A percentile compares a stretch with the other conserved stretches of the same genome.
phyloP scores from a whole-genome alignment of 2,113 vertebrate species.

The Coptodon bakossiorum region DNA sequence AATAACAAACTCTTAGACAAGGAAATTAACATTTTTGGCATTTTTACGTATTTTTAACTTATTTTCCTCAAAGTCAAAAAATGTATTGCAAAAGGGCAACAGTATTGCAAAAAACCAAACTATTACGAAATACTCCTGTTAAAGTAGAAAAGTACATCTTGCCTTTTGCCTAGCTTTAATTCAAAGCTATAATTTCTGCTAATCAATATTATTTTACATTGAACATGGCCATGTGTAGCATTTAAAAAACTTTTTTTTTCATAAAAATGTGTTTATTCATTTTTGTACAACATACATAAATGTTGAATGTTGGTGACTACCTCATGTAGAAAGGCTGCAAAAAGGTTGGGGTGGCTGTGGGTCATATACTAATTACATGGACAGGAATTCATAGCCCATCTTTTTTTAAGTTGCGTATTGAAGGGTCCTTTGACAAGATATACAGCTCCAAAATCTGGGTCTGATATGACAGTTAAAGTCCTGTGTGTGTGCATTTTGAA shows the following conservation, averaged over 20 bases:
- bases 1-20: neutral
- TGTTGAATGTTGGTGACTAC: neutral
- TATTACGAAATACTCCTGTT: neutral
- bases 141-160: neutral
- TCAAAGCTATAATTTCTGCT: neutral
- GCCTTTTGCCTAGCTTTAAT: neutral
- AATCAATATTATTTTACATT: neutral
- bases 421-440: neutral
- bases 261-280: neutral
- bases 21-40: neutral
- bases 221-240: neutral
- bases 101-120: neutral
- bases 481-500: neutral
- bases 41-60: neutral
- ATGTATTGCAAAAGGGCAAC: neutral
- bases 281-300: neutral
- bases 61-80: neutral
- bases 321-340: neutral
- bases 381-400: neutral
- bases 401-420: neutral
- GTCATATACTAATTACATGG: neutral
- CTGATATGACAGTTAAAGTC: neutral
- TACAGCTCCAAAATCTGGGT: neutral
- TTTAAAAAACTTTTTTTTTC: neutral
- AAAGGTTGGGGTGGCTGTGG: neutral